These are phyloP conservation scores for Meteorus cinctellus DNA, from an alignment of 2,888 invertebrate species.

Conservation along the genomic window DNA sequence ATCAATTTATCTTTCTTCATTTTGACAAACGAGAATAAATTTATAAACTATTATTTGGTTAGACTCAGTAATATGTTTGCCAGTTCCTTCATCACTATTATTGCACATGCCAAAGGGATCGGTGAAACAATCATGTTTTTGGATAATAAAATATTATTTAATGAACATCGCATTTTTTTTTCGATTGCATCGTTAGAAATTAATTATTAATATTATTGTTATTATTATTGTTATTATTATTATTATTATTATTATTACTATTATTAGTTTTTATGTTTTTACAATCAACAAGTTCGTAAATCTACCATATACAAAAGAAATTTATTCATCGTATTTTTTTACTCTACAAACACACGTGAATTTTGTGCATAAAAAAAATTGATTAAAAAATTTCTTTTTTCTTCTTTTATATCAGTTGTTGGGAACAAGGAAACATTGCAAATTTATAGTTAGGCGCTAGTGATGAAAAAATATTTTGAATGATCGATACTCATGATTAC, in stretches of 20 bases:
- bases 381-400: background rate
- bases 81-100: background rate
- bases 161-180: conserved; percentile 2
- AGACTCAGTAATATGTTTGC: background rate
- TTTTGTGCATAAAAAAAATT: conserved; percentile 20
- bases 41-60: background rate
- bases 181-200: conserved; percentile 8
- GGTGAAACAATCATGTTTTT: background rate
- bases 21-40: background rate
- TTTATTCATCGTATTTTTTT: conserved; percentile 14
- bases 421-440: conserved; percentile 56
- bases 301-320: background rate
- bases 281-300: conserved; percentile 16
- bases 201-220: background rate
- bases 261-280: background rate
- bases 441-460: conserved; percentile 32
- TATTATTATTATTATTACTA: background rate
- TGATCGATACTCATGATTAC: conserved; percentile 23
- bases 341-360: conserved; percentile 8
- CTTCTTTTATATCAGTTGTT: conserved; percentile 11
- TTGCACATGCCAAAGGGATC: background rate
- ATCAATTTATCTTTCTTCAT: background rate
- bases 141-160: background rate
- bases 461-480: conserved; percentile 29
- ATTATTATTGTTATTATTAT: background rate